phyloP scores from a whole-genome alignment of 2,113 vertebrate genomes.

The Vimba vimba region DNA sequence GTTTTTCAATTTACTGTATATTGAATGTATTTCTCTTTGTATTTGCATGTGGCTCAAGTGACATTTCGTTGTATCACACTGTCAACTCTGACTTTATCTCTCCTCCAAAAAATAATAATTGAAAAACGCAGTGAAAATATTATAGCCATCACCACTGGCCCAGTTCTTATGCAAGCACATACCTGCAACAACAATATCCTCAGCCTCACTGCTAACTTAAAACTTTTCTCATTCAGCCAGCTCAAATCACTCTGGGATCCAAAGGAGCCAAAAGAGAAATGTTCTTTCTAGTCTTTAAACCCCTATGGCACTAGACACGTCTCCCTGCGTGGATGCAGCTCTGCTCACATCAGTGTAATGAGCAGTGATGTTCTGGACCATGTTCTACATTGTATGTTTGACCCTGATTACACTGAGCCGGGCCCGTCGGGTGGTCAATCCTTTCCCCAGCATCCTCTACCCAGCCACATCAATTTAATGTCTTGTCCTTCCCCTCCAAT shows the following conservation, averaged over 20 bases:
- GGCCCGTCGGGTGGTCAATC: neutral
- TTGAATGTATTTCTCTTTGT: neutral
- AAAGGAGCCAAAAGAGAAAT: neutral
- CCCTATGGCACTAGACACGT: neutral
- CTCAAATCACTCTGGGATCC: neutral
- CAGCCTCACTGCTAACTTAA: neutral
- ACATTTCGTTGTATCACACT: conserved; percentile 23
- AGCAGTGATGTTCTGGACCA: conserved; percentile 26
- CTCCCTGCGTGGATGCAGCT: neutral
- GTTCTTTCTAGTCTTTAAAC: neutral
- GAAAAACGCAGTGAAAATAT: neutral
- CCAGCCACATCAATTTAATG: conserved; percentile 63
- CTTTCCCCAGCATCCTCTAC: conserved; percentile 19
- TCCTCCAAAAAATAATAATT: neutral
- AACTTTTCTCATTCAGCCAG: neutral
- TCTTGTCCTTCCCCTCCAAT: conserved; percentile 58
- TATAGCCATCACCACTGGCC: neutral
- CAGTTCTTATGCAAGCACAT: conserved; percentile 5
- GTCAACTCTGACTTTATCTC: conserved; percentile 21
- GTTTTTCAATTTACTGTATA: neutral
- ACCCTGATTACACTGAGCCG: conserved; percentile 31
- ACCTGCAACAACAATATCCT: neutral
- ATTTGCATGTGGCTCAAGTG: conserved; percentile 25
- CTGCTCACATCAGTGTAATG: conserved; percentile 18
- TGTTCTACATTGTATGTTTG: conserved; percentile 44